A percentile compares a stretch with the other conserved stretches of the same genome.
phyloP scores from a whole-genome alignment of 2,797 vertebrate genomes.

The Tangara arthus region DNA sequence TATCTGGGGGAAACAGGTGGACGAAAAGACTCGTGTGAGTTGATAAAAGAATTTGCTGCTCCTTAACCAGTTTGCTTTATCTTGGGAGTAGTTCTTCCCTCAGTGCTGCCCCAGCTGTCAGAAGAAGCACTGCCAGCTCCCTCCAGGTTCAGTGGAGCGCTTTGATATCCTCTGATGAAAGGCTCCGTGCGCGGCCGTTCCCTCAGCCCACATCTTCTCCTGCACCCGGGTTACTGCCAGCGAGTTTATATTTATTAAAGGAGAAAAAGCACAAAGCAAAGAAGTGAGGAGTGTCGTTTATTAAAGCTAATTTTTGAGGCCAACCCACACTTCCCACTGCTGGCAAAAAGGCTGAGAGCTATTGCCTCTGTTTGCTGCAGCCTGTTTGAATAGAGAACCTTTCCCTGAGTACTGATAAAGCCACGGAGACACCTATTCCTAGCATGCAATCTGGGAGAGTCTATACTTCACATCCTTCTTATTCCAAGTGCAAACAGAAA shows the following conservation, averaged over 20 bases:
- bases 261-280: constrained; percentile 22
- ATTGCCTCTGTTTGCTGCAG: neutral
- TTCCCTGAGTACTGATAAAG: neutral
- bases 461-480: neutral
- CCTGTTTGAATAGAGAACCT: neutral
- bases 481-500: neutral
- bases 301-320: constrained; percentile 56
- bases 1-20: neutral
- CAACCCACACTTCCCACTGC: neutral
- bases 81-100: neutral
- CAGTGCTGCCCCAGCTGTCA: neutral
- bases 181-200: fast-evolving
- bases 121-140: neutral
- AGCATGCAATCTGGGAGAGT: neutral
- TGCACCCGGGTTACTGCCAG: neutral
- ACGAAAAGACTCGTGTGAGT: neutral
- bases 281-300: constrained; percentile 7
- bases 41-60: neutral
- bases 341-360: neutral
- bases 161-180: constrained; percentile 22
- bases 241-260: neutral
- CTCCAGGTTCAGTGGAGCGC: neutral
- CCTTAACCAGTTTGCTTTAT: neutral
- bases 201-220: neutral
- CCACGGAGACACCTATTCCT: neutral